Evolutionary conservation across 2,797 vertebrate species (phyloP).

Genomic region (Anas capensis): DNA sequence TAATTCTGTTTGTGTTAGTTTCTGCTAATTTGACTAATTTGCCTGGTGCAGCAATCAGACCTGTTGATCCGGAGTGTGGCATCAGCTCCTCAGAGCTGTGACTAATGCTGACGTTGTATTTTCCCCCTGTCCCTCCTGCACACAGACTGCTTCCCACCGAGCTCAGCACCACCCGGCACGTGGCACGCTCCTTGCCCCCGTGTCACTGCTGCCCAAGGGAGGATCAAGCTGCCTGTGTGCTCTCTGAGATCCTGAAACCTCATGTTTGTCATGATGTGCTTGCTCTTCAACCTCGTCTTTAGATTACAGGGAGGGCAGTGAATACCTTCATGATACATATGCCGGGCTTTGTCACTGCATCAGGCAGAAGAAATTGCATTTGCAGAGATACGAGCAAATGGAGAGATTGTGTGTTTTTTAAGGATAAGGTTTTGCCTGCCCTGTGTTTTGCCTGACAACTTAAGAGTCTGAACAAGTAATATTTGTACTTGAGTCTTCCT

Average conservation of each 20-base stretch:
- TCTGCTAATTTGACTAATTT: background rate
- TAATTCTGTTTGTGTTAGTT: background rate
- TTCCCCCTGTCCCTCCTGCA: background rate
- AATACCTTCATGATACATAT: rapidly evolving
- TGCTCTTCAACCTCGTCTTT: background rate
- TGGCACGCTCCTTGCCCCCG: background rate
- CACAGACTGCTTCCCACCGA: rapidly evolving
- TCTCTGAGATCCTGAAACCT: background rate
- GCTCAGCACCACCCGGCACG: rapidly evolving
- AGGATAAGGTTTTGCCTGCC: background rate
- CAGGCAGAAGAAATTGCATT: background rate
- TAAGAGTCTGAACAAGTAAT: background rate
- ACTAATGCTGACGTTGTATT: background rate
- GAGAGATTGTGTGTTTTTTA: background rate
- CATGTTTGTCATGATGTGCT: background rate
- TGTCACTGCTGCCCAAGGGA: background rate
- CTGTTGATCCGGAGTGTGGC: background rate
- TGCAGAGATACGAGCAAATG: background rate
- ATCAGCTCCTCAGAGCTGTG: background rate
- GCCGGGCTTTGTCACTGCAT: rapidly evolving
- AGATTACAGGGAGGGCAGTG: background rate
- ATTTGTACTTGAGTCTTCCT: background rate
- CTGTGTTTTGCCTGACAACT: background rate
- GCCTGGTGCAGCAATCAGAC: background rate
- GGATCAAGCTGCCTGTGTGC: background rate